A percentile compares a stretch with the other conserved stretches of the same genome.
Conservation (phyloP, 2,113 vertebrate genomes). For the Varanus komodoensis region DNA sequence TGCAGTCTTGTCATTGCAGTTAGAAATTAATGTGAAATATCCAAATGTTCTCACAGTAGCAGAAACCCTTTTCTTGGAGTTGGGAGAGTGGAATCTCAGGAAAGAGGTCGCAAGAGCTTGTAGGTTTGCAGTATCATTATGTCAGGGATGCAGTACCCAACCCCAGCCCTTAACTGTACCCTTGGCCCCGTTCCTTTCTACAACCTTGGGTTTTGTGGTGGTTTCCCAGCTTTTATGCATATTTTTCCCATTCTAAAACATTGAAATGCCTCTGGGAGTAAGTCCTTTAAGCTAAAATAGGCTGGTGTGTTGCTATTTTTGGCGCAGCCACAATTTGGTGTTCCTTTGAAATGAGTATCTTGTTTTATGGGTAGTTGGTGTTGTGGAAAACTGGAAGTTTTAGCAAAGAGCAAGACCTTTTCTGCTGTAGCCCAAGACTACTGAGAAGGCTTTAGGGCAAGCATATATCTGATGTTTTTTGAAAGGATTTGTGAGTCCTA, state of each 20-base stretch:
- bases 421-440: not conserved
- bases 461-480: not conserved
- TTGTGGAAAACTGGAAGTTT: not conserved
- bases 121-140: not conserved
- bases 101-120: not conserved
- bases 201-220: too few relatives aligned
- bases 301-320: too few relatives aligned
- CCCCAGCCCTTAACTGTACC: too few relatives aligned
- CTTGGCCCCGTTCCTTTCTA: too few relatives aligned
- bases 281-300: too few relatives aligned
- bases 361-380: not conserved
- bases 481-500: not conserved
- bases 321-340: too few relatives aligned
- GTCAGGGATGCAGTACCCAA: too few relatives aligned
- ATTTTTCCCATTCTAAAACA: not conserved
- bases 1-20: too few relatives aligned
- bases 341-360: too few relatives aligned
- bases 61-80: not conserved
- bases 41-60: too few relatives aligned
- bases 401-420: not conserved
- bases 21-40: not conserved
- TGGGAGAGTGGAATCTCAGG: not conserved
- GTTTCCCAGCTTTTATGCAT: not conserved
- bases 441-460: not conserved
- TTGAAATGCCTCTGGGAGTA: too few relatives aligned